Evolutionary conservation across 2,888 invertebrate species (phyloP), one percentile per base, ranked within the genome.

Genomic region (Tanypteryx hageni): DNA sequence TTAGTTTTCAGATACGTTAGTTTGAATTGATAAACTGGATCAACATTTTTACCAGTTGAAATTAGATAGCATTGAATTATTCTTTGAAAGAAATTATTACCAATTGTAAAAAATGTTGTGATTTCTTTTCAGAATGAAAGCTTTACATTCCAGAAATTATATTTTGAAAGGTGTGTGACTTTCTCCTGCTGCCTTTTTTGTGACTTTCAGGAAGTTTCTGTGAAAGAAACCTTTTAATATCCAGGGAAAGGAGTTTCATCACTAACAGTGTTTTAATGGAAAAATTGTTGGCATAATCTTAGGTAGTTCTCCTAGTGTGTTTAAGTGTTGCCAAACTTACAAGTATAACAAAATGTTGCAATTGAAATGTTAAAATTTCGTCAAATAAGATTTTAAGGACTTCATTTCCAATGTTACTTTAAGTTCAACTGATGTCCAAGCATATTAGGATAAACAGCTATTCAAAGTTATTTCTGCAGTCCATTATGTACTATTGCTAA

Each of bases 41-140:
- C n/a, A n/a, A n/a, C 11, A 64, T 4, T 64, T 64, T 7, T 18
- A 64, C 16, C 16, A 11, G 5, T 64, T 64, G 16, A 1, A 44
- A 44, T 44, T 44, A 44, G 3, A 44, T 44, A 44, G 44, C 3
- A 44, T 44, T 44, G 44, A 44, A 44, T 44, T 44, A 44, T 44
- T 44, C 44, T 44, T 44, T 44, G 44, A 5, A 44, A 44, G 44
- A 44, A 44, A 44, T 44, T 44, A 44, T 31, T 16, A 61, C 31
- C 9, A 61, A 16, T 64, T 61, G 16, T 86, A 64, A 64, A 61
- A 86, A 64, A 31, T 44, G 44, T 68, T 89, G 44, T 64, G 10
- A 68, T 89, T 89, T 27, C 64, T 89, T 89, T 89, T 27, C 89
- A 89, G 89, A 58, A 44, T 89, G n/a, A 89, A 64, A 64, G 64